Evolutionary conservation across 1,140 invertebrate genomes (phyloP).

Genomic region (Nixonia krombeini): DNA sequence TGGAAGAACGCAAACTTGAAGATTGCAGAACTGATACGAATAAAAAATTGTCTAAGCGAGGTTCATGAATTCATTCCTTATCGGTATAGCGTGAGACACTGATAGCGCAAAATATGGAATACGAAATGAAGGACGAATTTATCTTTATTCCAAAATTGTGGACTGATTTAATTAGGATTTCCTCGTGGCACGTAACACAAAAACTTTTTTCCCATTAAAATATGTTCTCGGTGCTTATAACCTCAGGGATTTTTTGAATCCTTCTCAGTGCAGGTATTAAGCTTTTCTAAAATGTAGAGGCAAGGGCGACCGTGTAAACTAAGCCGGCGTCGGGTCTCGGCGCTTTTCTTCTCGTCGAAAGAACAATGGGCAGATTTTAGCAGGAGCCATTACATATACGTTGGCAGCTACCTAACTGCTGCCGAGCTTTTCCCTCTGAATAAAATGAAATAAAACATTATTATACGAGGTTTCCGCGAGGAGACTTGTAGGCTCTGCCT

Average conservation of each 20-base stretch:
- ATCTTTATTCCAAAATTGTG: slow-evolving; percentile 1
- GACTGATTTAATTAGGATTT: slow-evolving; percentile 33
- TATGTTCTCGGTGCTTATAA: slow-evolving; percentile 30
- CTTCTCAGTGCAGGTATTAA: slow-evolving; percentile 47
- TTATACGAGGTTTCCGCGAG: slow-evolving; percentile 46
- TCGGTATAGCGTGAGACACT: too few species aligned
- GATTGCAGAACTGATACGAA: too few species aligned
- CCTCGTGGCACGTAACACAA: background rate
- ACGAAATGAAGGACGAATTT: background rate
- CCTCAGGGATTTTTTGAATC: slow-evolving; percentile 41
- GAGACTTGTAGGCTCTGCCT: slow-evolving; percentile 42
- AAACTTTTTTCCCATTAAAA: slow-evolving; percentile 36
- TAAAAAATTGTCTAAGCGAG: too few species aligned
- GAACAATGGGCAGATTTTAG: slow-evolving; percentile 63
- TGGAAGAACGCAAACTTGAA: too few species aligned
- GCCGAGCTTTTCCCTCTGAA: slow-evolving; percentile 51
- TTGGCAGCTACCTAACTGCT: slow-evolving; percentile 35
- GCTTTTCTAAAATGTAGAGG: slow-evolving; percentile 49
- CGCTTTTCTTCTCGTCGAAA: slow-evolving; percentile 60
- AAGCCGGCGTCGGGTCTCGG: slow-evolving; percentile 46
- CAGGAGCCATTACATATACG: slow-evolving; percentile 43
- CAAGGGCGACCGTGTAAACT: slow-evolving; percentile 48
- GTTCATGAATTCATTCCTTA: too few species aligned
- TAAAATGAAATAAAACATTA: slow-evolving; percentile 67
- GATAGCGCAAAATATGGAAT: slow-evolving; percentile 8